These are phyloP conservation scores for Coryphaenoides rupestris DNA, from an alignment of 2,113 vertebrate species.

Conservation along the genomic window DNA sequence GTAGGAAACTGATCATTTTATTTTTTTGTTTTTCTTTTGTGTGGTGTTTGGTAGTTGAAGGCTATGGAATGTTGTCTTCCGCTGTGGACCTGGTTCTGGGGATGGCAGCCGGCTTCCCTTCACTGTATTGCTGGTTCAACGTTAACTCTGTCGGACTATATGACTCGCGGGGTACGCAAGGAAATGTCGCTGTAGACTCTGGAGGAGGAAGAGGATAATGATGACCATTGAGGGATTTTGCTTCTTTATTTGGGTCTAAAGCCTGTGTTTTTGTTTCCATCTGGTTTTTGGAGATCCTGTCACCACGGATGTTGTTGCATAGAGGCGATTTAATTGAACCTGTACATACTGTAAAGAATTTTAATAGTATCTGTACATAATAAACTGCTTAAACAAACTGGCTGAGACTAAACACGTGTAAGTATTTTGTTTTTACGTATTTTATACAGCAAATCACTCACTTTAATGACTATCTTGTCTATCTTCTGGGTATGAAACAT, in stretches of 20 bases:
- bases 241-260: slow-evolving; percentile 21
- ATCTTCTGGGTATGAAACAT: too few relatives aligned
- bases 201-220: too few relatives aligned
- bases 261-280: slow-evolving; percentile 34
- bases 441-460: not conserved
- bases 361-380: slow-evolving; percentile 92
- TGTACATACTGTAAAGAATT: slow-evolving; percentile 94
- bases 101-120: too few relatives aligned
- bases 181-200: slow-evolving; percentile 4
- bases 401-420: not conserved
- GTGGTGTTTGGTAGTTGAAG: too few relatives aligned
- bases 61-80: too few relatives aligned
- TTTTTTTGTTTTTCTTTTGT: too few relatives aligned
- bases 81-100: too few relatives aligned
- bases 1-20: too few relatives aligned
- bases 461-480: too few relatives aligned
- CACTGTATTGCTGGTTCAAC: too few relatives aligned
- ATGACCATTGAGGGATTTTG: slow-evolving; percentile 29
- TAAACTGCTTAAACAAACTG: slow-evolving; percentile 75
- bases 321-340: slow-evolving; percentile 76
- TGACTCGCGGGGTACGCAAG: too few relatives aligned
- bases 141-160: too few relatives aligned
- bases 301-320: slow-evolving; percentile 47
- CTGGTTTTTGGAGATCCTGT: slow-evolving; percentile 40
- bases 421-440: slow-evolving; percentile 16